Conservation (phyloP, 2,888 invertebrate species). For the Bembecia ichneumoniformis region DNA sequence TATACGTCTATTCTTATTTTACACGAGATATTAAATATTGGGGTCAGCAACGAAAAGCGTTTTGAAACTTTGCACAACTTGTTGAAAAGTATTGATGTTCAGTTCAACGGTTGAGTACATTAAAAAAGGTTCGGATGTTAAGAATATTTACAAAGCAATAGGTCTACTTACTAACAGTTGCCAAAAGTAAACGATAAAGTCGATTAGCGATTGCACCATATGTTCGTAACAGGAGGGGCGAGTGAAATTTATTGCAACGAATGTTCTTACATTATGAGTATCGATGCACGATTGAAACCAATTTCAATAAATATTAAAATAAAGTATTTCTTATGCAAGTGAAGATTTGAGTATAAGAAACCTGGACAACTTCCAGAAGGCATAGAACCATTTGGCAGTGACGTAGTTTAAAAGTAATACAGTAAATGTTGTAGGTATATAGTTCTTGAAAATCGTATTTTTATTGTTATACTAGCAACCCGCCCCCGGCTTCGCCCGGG, state of each 20-base stretch:
- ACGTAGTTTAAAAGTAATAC: no score
- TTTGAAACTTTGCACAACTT: neutral
- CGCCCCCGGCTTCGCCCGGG: no score
- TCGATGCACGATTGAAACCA: constrained; percentile 29
- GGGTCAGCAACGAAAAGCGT: neutral
- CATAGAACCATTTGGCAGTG: no score
- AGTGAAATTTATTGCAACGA: constrained; percentile 39
- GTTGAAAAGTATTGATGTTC: neutral
- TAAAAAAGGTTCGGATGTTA: neutral
- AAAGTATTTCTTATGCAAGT: no score
- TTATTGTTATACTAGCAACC: no score
- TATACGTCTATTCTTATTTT: neutral
- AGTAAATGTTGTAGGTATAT: no score
- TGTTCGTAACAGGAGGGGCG: constrained; percentile 44
- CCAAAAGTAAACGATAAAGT: constrained; percentile 23
- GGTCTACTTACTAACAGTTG: neutral
- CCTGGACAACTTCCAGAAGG: no score
- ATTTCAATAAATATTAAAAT: no score
- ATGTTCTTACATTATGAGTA: constrained; percentile 51
- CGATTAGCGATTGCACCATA: constrained; percentile 45
- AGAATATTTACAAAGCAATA: neutral
- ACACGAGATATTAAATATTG: neutral
- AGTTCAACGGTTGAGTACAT: neutral
- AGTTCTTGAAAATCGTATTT: no score
- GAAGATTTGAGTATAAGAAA: no score